A percentile compares a stretch with the other conserved stretches of the same genome.
These are phyloP conservation scores for Campylomormyrus numenius DNA, from an alignment of 2,113 vertebrate species.

Conservation along the genomic window DNA sequence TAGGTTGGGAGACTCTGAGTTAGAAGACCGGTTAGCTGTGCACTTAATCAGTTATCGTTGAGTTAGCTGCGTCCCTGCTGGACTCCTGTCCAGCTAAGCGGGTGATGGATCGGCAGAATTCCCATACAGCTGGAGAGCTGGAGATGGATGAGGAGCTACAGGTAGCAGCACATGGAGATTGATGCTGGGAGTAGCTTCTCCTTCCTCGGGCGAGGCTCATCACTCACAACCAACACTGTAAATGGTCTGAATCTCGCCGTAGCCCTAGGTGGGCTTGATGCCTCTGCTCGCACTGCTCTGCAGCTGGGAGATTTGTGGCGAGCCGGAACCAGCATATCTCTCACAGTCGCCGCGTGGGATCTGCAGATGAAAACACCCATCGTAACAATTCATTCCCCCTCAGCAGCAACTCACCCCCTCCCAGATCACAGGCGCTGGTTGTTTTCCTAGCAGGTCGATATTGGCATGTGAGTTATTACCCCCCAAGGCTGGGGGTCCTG, in stretches of 20 bases:
- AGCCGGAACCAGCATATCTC: background rate
- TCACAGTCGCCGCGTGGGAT: background rate
- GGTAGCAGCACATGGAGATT: background rate
- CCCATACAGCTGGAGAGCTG: background rate
- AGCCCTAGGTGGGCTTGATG: background rate
- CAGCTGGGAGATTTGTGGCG: background rate
- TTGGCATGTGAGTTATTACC: slow-evolving; percentile 23
- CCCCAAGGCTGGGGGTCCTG: background rate
- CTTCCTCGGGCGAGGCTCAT: background rate
- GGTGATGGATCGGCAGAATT: background rate
- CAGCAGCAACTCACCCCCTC: background rate
- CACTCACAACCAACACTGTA: background rate
- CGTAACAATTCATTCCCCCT: background rate
- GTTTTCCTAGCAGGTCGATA: slow-evolving; percentile 33
- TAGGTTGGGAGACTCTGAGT: background rate
- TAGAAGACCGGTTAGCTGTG: background rate
- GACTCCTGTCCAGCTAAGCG: background rate
- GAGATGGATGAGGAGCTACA: background rate
- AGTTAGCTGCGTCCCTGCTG: background rate
- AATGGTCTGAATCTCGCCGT: background rate
- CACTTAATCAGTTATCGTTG: background rate
- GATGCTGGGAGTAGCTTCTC: background rate
- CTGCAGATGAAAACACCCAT: background rate
- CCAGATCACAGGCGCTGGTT: background rate
- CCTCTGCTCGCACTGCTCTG: background rate